Evolutionary conservation across 2,113 vertebrate genomes (phyloP), one percentile per base, ranked within the genome.

Genomic region (Oryzias celebensis): DNA sequence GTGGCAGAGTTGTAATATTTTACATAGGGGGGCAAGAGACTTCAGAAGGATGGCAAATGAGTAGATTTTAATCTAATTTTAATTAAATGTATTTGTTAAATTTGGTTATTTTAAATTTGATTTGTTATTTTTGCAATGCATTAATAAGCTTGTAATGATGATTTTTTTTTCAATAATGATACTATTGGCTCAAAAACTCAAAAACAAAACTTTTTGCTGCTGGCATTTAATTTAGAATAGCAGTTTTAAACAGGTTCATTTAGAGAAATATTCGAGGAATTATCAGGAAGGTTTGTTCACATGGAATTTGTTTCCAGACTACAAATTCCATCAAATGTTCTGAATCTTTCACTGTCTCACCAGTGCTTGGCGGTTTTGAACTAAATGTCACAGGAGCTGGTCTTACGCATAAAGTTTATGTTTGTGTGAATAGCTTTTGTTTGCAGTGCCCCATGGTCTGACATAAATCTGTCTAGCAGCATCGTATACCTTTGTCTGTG

Each of bases 401-500:
- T 14, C 49, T 77, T 24, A 44, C 46, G 49, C n/a, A 43, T 8
- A 51, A 52, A 43, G 20, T 57, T 68, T 60, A 56, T 23, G 49
- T 47, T 31, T 18, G 20, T 46, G 47, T 23, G 51, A 36, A 64
- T 60, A 48, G 47, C 43, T 75, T 66, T 58, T 65, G 53, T 62
- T 54, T 58, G 42, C 2, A 13, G 62, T 47, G 42, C 42, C 52
- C 63, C 22, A 1, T 5, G 51, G 63, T 50, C 16, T 2, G 23
- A 65, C 23, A 57, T 71, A 45, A 72, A 72, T 53, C 41, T 1
- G 4, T 31, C 36, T 2, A 17, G 7, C 43, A n/a, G 65, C 36
- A 1, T 23, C 3, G 3, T 24, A 41, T 57, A 22, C 2, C 24
- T 5, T 10, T 23, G 52, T 62, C 36, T 67, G 50, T 53, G 26